Conservation (phyloP, 2,113 vertebrate genomes). For the Columba janthina region DNA sequence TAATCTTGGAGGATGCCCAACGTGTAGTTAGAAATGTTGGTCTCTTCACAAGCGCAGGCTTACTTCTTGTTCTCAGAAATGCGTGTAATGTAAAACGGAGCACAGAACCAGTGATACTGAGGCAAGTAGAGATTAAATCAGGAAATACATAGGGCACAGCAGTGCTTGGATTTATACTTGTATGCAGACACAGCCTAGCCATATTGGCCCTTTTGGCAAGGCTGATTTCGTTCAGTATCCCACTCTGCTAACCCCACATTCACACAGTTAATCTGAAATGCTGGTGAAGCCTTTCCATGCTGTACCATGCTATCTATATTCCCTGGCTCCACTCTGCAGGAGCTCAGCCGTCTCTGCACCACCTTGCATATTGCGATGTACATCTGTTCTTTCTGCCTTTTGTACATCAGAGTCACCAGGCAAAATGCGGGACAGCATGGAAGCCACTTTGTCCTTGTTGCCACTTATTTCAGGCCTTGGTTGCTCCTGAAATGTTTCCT, state of each 20-base stretch:
- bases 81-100: not conserved
- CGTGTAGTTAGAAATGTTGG: not conserved
- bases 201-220: not conserved
- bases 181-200: not conserved
- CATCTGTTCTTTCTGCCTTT: not conserved
- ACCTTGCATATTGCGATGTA: not conserved
- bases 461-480: not conserved
- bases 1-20: not conserved
- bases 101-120: not conserved
- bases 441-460: not conserved
- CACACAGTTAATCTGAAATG: not conserved
- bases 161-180: not conserved
- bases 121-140: not conserved
- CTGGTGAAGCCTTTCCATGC: not conserved
- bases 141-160: not conserved
- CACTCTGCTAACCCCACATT: not conserved
- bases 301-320: not conserved
- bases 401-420: not conserved
- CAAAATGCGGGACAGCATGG: not conserved
- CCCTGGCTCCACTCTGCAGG: not conserved
- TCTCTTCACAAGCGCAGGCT: not conserved
- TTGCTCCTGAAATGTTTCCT: not conserved
- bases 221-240: not conserved
- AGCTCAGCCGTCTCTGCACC: not conserved
- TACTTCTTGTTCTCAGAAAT: conserved; percentile 16